Evolutionary conservation across 1,140 invertebrate genomes (phyloP), one percentile per base, ranked within the genome.

Genomic region (Drosophila sp.): DNA sequence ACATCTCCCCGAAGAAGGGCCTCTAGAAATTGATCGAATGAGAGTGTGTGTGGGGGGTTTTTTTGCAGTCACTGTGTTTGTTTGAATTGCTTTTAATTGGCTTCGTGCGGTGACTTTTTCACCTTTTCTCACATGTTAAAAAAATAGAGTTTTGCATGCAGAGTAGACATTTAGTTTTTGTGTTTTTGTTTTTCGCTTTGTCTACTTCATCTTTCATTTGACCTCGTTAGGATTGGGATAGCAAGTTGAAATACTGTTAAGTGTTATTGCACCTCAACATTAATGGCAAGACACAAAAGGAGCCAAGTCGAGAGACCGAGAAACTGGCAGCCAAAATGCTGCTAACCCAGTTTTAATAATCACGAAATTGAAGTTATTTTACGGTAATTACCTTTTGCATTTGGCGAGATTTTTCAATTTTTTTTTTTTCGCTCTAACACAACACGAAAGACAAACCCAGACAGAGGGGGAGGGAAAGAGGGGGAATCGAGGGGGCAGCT

Each of bases 321-420:
- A 29, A 64, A 50, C 25, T 30, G 41, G 5, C 57, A 38, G 35
- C 30, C 30, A 40, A 33, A 50, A 33, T n/a, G 30, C 32, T 79
- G 70, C 70, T 82, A 77, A 80, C 79, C 79, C 74, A 82, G 74
- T 82, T 82, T 80, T 71, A 77, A 77, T 80, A 82, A 82, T 81
- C 80, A 82, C 80, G 80, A 82, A 80, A 76, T 75, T 70, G 75
- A 78, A 80, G 74, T 78, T 70, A 66, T 63, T 78, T 47, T 66
- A 67, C 76, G 62, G 65, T 78, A 80, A 80, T 80, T 81, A 73
- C 73, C 66, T 80, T 80, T 80, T 80, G 66, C 65, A 77, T 80
- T 73, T 80, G 54, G 63, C 63, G 56, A 76, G 74, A 80, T 81
- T 81, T 73, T 79, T 79, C 60, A 79, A 74, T 80, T 72, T 55